Evolutionary conservation across 2,888 invertebrate genomes (phyloP), one percentile per base, ranked within the genome.

Genomic region (Drosophila ustulata): DNA sequence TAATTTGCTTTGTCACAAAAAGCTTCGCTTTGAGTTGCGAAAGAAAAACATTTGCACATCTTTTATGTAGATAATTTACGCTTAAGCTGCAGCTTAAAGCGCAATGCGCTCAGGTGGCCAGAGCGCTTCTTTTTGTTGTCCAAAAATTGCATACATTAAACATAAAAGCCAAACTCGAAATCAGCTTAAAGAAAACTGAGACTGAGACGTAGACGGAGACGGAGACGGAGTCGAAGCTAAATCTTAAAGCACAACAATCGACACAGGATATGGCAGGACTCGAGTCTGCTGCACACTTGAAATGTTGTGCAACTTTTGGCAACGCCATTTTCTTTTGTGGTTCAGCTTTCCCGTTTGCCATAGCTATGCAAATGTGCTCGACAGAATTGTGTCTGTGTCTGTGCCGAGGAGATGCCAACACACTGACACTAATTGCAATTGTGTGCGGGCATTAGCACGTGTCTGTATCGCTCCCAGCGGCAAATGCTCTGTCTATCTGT

Each of bases 371-470:
- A 83, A 87, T 82, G 74, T 66, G 50, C 77, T 56, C n/a, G n/a
- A n/a, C n/a, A n/a, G n/a, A n/a, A n/a, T n/a, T 18, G 18, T 18
- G 18, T 18, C 1, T 18, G 18, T 55, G 58, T 51, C 11, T 55
- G 55, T 32, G 18, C 56, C 56, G 46, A 43, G 71, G 8, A 7
- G 23, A 66, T 70, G 73, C 52, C 69, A 65, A 37, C 46, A 50
- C 88, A 82, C 80, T 88, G 88, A 83, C 83, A 83, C 83, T 88
- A 88, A 83, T 88, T 83, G 83, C 83, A 83, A 85, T 88, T 88
- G 88, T 83, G 72, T 83, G 88, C 39, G 77, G 69, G 80, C 88
- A 88, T 84, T 85, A 85, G 82, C 71, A 79, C 82, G 85, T 77
- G 75, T 77, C 76, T 75, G 63, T 74, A 75, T 75, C 78, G 74